Evolutionary conservation across 1,140 invertebrate species (phyloP), one percentile per base, ranked within the genome.

Genomic region (Drosophila melanica): DNA sequence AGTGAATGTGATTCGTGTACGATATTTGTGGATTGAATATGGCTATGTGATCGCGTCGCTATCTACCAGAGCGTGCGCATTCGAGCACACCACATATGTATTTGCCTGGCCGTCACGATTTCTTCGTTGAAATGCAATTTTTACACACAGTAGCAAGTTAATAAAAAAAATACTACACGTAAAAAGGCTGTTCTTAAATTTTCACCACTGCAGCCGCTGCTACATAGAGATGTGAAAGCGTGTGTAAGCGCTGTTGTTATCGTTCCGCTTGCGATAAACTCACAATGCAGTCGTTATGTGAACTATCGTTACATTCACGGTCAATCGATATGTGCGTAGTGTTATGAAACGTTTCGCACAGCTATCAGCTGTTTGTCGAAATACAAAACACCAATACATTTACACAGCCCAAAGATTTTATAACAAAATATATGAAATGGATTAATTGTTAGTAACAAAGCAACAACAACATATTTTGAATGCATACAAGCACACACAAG

Each of bases 1-100:
- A 58, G 74, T 57, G 65, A 66, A 80, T 77, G 74, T 81, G 79
- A 70, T 74, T 59, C 64, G 71, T 78, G 62, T 72, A 67, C 53
- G 69, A 66, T 71, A 66, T 62, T 71, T 53, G 39, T 42, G 37
- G 44, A 23, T 41, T 50, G 10, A 18, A 37, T 54, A 41, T 42
- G 30, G 18, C 44, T 67, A 47, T 54, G 44, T 57, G 54, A 45
- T 53, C 30, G 47, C 41, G 27, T 57, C 45, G 37, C 53, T 58
- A 58, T 44, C 45, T n/a, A 53, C 39, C n/a, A 44, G 47, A 53
- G 39, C 37, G 47, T 59, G 47, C 33, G 53, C 51, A 9, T 51
- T 67, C 41, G n/a, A 39, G 44, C 27, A 50, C 63, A 44, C 63
- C 37, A 58, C 60, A 65, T 64, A 16, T 39, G 60, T 41, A 7